Evolutionary conservation across 2,113 vertebrate genomes (phyloP), one percentile per base, ranked within the genome.

Genomic region (Lophius piscatorius): DNA sequence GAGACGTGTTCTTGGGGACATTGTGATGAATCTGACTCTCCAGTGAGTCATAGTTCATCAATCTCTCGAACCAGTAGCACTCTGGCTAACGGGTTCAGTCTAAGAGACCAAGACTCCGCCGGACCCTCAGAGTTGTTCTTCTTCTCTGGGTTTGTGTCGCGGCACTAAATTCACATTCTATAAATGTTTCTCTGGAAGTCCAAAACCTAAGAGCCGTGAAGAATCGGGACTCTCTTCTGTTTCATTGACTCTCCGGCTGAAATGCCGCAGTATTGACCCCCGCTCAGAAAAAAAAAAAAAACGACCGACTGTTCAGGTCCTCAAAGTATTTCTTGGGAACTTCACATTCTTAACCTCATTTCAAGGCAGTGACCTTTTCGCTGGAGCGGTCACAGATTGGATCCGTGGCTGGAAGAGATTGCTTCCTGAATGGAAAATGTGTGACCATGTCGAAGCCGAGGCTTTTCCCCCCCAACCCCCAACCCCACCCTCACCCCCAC

Each of bases 381-480:
- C 54, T 50, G 38, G 46, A 51, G 16, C n/a, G 17, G 54, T 58
- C 54, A 50, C 35, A 57, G 51, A 48, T 66, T 56, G 44, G 42
- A 66, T 66, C 42, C 44, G 18, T 44, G 42, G 24, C 18, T 34
- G 39, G 28, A 33, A 39, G 63, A 55, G 51, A 56, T 40, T 40
- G 51, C 63, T 48, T 56, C 51, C 51, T 47, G 63, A 56, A 66
- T 66, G 6, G 23, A 56, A n/a, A 48, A 66, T 52, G 39, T 39
- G 41, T 17, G 40, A 46, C n/a, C 36, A 28, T 41, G 23, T 41
- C 59, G n/a, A 33, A 22, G 33, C 41, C 20, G n/a, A 35, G 28
- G 16, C 34, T 46, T 65, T 48, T 21, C n/a, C 33, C 24, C 41
- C 42, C 12, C n/a, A n/a, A n/a, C n/a, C n/a, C n/a, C n/a, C n/a